Base-by-base conservation (phyloP, 1,140 invertebrate species). In the Pseudachorutes palmiensis region DNA sequence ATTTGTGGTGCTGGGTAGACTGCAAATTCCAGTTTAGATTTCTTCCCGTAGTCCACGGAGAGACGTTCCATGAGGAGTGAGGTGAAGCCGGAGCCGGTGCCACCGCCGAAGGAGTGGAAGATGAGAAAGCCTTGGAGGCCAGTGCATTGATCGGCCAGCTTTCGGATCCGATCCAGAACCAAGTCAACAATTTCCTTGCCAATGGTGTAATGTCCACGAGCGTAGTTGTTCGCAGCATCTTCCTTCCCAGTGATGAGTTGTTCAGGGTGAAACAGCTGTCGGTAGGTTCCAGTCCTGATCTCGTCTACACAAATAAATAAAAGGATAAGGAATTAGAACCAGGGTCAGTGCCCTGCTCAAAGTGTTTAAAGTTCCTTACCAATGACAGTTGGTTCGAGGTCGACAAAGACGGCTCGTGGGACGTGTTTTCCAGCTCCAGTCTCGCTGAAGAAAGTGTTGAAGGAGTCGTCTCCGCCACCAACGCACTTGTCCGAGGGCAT, bases 31-130 rank as follows among this genome's bases (percentile, higher is more conserved):
- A 89, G 77, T 90, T 93, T 73, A 93, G n/a, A n/a, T n/a, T n/a
- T n/a, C n/a, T n/a, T n/a, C n/a, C n/a, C n/a, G n/a, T n/a, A n/a
- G n/a, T n/a, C 90, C 1, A 91, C 88, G n/a, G 88, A 90, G 24
- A 93, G 82, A 64, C 89, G 81, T 79, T 92, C 90, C 90, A 93
- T 92, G 41, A 93, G 81, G 55, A 93, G 80, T 0, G 90, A 91
- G 2, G 88, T 88, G 79, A 93, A 93, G 2, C 90, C 90, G 24
- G 89, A 91, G 9, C 90, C 90, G 68, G 91, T 93, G 51, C 91
- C 91, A 51, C 92, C 92, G 48, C 92, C 92, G 77, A 94, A 94
- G 0, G 89, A 89, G 79, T 93, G 91, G 78, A 93, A 94, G 72
- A 94, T 88, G 14, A 94, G 81, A 79, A 94, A 94, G 19, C 61